A percentile compares a stretch with the other conserved stretches of the same genome.
phyloP scores from a whole-genome alignment of 2,113 vertebrate species.

The Percina caprodes region DNA sequence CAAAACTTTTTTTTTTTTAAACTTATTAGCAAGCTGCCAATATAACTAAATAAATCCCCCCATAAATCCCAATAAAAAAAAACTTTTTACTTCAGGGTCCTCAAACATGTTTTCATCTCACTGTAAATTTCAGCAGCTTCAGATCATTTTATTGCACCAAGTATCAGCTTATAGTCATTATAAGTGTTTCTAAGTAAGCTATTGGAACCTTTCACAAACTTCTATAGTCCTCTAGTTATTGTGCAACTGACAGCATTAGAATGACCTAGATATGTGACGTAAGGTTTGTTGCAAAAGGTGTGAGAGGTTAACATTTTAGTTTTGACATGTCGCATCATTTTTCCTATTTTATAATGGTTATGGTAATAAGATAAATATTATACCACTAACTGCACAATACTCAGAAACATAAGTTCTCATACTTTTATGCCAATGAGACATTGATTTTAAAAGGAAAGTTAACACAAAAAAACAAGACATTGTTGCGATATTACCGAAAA shows the following conservation, averaged over 20 bases:
- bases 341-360: neutral
- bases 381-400: too few relatives aligned
- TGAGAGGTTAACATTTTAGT: neutral
- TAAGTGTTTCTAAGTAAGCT: neutral
- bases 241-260: too few relatives aligned
- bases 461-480: neutral
- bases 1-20: neutral
- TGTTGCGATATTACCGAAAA: too few relatives aligned
- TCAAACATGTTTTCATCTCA: neutral
- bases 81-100: neutral
- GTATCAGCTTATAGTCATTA: neutral
- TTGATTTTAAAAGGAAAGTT: neutral
- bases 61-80: too few relatives aligned
- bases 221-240: neutral
- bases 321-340: neutral
- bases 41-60: too few relatives aligned
- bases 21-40: too few relatives aligned
- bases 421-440: neutral
- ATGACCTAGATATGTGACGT: neutral
- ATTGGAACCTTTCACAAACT: neutral
- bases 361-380: neutral
- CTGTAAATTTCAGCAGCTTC: neutral
- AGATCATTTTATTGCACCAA: neutral
- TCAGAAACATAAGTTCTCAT: neutral
- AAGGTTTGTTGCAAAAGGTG: neutral